Evolutionary conservation across 2,888 invertebrate species (phyloP), one percentile per base, ranked within the genome.

Genomic region (Mesopsocus fuscifrons): DNA sequence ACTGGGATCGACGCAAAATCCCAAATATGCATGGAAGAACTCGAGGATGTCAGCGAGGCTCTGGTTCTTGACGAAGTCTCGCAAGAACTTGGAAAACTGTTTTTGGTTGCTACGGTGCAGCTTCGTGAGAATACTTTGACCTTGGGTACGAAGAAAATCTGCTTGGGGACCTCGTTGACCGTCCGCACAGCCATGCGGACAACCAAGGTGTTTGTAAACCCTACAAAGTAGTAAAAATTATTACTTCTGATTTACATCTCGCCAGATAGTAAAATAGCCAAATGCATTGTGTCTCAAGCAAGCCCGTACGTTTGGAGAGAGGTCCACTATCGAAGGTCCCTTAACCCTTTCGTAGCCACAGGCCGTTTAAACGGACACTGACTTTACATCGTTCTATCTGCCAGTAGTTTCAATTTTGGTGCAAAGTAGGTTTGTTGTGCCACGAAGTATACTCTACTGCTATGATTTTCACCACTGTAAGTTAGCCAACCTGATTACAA

Each of bases 1-100:
- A 48, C 78, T 74, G 9, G 91, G 89, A 60, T 95, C 94, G 30
- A 85, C 74, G 62, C 98, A 99, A 61, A 89, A 98, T 4, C 94
- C 94, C 41, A 94, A 75, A 52, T 92, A 85, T 1, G 95, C 77
- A 59, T 99, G 98, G 47, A 97, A 77, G 55, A 95, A 84, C 55
- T 97, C 95, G 44, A 98, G 64, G 6, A 92, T 72, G 48, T 91
- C 88, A 15, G 77, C 67, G 22, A 95, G 66, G 0, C 83, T 75
- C 21, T 81, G 74, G 2, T 72, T 72, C 49, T 74, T 74, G 0
- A 92, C 77, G 66, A 88, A 80, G 49, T 80, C 75, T 45, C 76
- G 60, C 26, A 82, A 59, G 55, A 72, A 81, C 41, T 60, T 66
- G 21, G 72, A 67, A 58, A 82, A 83, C 51, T 72, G 68, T 46